These are phyloP conservation scores for Nemopilema nomurai DNA, from an alignment of 30 jellyfish, hydroid and myxozoan species.

Conservation along the genomic window DNA sequence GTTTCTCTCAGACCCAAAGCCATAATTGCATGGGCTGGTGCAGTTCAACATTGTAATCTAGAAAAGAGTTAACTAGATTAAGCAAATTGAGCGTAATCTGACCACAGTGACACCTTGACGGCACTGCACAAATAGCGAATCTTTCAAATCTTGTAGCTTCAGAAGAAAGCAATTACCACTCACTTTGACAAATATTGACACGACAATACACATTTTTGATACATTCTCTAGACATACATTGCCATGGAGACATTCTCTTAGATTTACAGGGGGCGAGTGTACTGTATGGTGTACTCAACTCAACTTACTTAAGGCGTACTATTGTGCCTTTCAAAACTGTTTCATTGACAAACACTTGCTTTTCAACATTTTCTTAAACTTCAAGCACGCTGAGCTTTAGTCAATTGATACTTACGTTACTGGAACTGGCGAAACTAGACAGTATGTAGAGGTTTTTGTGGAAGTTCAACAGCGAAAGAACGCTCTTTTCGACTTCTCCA, in stretches of 20 bases:
- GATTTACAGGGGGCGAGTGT: no score
- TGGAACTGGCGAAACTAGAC: neutral
- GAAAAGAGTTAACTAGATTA: neutral
- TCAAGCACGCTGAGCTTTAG: neutral
- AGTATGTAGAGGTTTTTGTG: neutral
- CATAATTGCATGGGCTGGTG: neutral
- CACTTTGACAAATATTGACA: no score
- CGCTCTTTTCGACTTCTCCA: constrained; percentile 28
- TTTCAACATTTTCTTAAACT: neutral
- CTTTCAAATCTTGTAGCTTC: no score
- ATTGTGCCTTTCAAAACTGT: no score
- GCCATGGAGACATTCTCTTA: no score
- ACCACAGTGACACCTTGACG: neutral
- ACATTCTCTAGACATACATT: no score
- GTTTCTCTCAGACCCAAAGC: neutral
- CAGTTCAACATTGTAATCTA: constrained; percentile 19
- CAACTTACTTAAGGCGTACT: no score
- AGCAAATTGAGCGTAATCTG: neutral
- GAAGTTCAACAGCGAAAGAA: neutral
- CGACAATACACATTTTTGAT: no score
- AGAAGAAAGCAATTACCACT: no score
- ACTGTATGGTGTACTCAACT: no score
- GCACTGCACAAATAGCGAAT: no score
- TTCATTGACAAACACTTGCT: no score
- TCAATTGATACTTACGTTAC: constrained; percentile 1